phyloP scores from a whole-genome alignment of 2,113 vertebrate genomes.

The Rhinopomastus cyanomelas region DNA sequence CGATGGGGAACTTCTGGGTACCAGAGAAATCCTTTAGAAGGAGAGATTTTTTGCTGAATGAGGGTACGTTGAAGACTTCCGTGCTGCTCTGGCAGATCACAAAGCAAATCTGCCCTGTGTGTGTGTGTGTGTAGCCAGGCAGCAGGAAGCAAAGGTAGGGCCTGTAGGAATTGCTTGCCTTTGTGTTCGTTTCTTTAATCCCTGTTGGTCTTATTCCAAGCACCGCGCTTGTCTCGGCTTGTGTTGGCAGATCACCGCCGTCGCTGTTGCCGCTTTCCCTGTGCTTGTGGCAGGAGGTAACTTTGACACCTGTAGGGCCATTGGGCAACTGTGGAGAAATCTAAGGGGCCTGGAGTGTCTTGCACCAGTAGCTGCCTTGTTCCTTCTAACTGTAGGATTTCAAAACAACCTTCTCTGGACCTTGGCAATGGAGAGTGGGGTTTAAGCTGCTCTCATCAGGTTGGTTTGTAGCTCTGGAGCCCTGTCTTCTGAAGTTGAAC shows the following conservation, averaged over 20 bases:
- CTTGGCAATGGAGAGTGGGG: not conserved
- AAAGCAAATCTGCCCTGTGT: no score
- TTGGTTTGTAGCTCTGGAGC: not conserved
- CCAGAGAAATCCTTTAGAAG: not conserved
- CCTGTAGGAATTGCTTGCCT: not conserved
- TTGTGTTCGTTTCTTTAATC: not conserved
- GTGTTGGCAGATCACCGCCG: not conserved
- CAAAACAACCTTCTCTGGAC: not conserved
- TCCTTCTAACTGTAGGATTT: not conserved
- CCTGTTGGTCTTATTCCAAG: not conserved
- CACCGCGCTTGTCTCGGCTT: not conserved
- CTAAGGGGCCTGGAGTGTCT: not conserved
- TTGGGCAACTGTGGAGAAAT: not conserved
- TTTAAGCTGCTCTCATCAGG: accelerated
- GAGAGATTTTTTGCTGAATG: not conserved
- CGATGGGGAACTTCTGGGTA: not conserved
- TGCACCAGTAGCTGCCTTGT: not conserved
- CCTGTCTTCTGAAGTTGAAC: no score
- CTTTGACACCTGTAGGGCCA: not conserved
- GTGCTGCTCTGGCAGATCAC: not conserved
- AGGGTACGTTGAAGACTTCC: not conserved
- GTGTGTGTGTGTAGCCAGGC: not conserved
- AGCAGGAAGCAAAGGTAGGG: not conserved
- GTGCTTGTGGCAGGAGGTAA: not conserved
- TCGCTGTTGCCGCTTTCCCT: not conserved